Conservation (phyloP, 2,797 vertebrate species). For the Ctenochaetus hawaiiensis region DNA sequence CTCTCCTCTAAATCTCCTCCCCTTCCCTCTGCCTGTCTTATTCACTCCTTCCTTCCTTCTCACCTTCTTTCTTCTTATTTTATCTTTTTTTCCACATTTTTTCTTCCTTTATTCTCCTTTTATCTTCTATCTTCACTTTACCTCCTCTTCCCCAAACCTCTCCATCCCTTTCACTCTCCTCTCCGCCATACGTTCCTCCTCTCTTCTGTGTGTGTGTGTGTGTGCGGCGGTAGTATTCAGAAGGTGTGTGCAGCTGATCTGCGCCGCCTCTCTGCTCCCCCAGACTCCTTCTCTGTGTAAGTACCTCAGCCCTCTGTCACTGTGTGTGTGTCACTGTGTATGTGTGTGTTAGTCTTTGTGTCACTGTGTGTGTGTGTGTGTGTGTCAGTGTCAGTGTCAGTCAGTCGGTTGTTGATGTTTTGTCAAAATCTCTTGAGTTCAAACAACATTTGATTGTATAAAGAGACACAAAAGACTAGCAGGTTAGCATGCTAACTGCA, state of each 20-base stretch:
- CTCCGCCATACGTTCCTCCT: constrained; percentile 56
- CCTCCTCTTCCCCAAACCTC: not conserved
- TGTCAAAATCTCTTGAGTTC: constrained; percentile 21
- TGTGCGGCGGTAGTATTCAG: constrained; percentile 93
- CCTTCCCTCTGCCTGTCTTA: constrained; percentile 5
- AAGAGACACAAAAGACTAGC: too few species aligned
- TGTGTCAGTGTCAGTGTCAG: not conserved
- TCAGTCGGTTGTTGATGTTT: not conserved
- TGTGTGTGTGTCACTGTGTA: not conserved
- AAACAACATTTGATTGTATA: constrained; percentile 28
- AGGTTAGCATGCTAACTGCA: too few species aligned
- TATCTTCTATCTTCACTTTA: too few species aligned
- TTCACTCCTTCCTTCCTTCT: not conserved
- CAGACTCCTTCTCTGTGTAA: constrained; percentile 99
- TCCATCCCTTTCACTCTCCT: constrained; percentile 9
- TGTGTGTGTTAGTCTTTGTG: too few species aligned
- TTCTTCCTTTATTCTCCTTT: too few species aligned
- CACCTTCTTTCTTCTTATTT: not conserved
- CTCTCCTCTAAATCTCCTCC: too few species aligned
- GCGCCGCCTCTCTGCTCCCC: constrained; percentile 98
- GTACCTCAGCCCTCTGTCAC: constrained; percentile 86
- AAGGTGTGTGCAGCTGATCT: constrained; percentile 98
- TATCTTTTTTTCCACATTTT: too few species aligned
- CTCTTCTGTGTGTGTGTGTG: constrained; percentile 58
- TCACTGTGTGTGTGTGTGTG: not conserved